Evolutionary conservation across 2,113 vertebrate genomes (phyloP).

Genomic region (Sylvilagus bachmani): DNA sequence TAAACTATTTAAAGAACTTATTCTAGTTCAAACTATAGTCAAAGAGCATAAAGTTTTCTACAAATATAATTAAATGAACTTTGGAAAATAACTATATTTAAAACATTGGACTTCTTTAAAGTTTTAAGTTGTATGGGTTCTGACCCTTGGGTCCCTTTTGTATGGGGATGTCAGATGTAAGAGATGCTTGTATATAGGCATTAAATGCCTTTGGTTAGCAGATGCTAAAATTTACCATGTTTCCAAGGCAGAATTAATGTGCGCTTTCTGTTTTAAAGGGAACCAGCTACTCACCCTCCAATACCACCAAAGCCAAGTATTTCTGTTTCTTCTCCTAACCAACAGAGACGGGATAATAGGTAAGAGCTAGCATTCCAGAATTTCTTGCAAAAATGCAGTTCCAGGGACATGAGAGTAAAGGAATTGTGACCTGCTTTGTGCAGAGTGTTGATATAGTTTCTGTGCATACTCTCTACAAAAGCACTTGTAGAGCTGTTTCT

Average conservation of each 20-base stretch:
- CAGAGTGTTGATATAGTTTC: background rate
- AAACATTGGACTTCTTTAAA: conserved; percentile 20
- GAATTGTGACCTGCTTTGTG: background rate
- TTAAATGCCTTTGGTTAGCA: background rate
- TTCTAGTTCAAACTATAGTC: conserved; percentile 3
- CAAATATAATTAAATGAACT: background rate
- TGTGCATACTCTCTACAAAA: background rate
- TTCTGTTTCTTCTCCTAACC: conserved; percentile 64
- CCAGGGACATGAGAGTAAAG: background rate
- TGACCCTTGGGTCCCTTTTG: background rate
- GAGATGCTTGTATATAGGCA: background rate
- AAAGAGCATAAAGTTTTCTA: background rate
- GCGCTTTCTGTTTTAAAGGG: conserved; percentile 76
- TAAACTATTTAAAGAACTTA: conserved; percentile 35
- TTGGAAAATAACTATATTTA: background rate
- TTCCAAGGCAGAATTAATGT: conserved; percentile 56
- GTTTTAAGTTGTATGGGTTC: background rate
- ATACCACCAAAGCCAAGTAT: conserved; percentile 77
- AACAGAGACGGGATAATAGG: conserved; percentile 58
- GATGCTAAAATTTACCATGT: background rate
- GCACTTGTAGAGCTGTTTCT: background rate
- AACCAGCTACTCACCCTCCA: conserved; percentile 65
- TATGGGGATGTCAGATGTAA: background rate
- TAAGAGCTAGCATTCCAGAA: conserved; percentile 42
- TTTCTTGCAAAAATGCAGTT: background rate